Percentiles rank a stretch among this genome's conserved stretches.
phyloP scores from a whole-genome alignment of 92 coral and sea anemone species.

The Nematostella vectensis region DNA sequence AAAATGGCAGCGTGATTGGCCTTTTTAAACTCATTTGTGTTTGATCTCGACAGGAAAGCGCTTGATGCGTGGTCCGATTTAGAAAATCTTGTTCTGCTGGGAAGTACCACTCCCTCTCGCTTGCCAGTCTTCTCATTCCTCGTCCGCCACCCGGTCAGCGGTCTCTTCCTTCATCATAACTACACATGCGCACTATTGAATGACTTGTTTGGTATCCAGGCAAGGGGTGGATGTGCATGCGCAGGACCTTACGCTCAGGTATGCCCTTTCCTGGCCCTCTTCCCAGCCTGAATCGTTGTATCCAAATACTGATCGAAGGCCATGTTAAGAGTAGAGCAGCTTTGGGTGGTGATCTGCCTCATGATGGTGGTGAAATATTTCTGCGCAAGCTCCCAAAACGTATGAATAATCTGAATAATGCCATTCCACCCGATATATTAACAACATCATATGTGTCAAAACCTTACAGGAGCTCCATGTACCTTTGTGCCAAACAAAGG shows the following conservation, averaged over 20 bases:
- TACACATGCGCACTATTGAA: slow-evolving; percentile 76
- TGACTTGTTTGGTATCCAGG: slow-evolving; percentile 95
- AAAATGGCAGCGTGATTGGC: no score
- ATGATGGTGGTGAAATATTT: no score
- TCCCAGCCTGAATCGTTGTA: no score
- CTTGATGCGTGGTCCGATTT: slow-evolving; percentile 45
- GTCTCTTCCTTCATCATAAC: slow-evolving; percentile 90
- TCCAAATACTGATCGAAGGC: no score
- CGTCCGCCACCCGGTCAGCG: slow-evolving; percentile 64
- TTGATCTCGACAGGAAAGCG: slow-evolving; percentile 73
- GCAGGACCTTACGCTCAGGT: slow-evolving; percentile 99
- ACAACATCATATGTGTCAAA: background rate
- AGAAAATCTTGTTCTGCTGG: slow-evolving; percentile 60
- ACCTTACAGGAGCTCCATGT: no score
- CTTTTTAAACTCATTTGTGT: no score
- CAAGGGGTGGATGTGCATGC: slow-evolving; percentile 99
- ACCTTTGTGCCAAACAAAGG: no score
- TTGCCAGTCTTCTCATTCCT: slow-evolving; percentile 92
- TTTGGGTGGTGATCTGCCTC: no score
- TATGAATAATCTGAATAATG: background rate
- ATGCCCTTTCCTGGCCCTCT: no score
- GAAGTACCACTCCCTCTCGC: slow-evolving; percentile 51
- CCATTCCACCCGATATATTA: background rate
- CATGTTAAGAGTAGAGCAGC: no score
- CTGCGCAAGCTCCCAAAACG: no score